phyloP scores from a whole-genome alignment of 1,140 invertebrate species.

The Zaprionus ghesquierei region DNA sequence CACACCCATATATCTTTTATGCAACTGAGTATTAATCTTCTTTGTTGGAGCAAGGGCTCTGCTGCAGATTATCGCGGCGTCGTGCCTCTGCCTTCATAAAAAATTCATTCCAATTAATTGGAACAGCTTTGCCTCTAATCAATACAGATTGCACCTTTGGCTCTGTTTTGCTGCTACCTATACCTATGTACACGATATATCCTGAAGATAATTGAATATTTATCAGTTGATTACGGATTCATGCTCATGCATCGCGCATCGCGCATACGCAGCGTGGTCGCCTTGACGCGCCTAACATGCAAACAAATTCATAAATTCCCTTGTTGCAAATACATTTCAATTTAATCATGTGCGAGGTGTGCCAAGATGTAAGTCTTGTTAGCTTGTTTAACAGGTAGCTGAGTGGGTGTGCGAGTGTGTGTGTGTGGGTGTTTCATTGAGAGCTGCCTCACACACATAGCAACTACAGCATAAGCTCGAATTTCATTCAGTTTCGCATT shows the following conservation, averaged over 20 bases:
- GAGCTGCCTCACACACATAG: not conserved
- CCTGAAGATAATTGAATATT: slow-evolving; percentile 27
- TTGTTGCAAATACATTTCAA: slow-evolving; percentile 19
- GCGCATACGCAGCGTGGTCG: slow-evolving; percentile 40
- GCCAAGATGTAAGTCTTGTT: not conserved
- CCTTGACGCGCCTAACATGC: slow-evolving; percentile 4
- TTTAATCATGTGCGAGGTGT: slow-evolving; percentile 14
- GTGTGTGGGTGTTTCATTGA: not conserved
- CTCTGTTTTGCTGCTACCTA: not conserved
- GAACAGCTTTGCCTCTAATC: slow-evolving; percentile 4
- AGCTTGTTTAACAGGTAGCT: not conserved
- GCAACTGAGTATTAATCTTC: not conserved
- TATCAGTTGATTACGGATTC: slow-evolving; percentile 54
- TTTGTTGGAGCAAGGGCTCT: not conserved
- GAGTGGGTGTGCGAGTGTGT: not conserved
- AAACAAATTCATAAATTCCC: slow-evolving; percentile 35
- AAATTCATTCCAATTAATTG: slow-evolving; percentile 29
- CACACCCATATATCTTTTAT: not conserved
- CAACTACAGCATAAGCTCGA: not conserved
- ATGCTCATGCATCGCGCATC: slow-evolving; percentile 46
- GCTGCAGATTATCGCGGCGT: not conserved
- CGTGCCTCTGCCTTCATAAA: slow-evolving; percentile 9
- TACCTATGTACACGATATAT: not conserved
- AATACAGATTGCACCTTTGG: slow-evolving; percentile 35
- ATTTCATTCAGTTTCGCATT: slow-evolving; percentile 12